Conservation (phyloP, 2,113 vertebrate species). For the Amphiprion percula region DNA sequence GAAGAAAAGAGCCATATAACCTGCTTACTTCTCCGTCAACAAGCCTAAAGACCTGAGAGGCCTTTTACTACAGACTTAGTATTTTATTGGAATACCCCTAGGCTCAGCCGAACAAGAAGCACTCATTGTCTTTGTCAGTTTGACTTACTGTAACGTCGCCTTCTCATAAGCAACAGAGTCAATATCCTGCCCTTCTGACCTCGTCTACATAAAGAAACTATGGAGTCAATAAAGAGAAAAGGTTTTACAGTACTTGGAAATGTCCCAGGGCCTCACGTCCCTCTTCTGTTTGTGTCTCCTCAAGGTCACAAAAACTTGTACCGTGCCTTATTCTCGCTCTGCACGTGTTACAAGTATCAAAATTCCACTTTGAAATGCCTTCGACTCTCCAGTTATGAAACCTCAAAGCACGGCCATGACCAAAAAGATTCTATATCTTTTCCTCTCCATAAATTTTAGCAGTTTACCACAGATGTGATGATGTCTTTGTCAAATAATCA, state of each 20-base stretch:
- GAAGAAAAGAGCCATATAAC: constrained; percentile 51
- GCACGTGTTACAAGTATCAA: neutral
- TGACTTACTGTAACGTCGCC: constrained; percentile 22
- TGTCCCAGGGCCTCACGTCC: constrained; percentile 1
- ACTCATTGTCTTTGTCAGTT: constrained; percentile 40
- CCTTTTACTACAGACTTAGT: constrained; percentile 49
- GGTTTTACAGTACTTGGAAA: constrained; percentile 17
- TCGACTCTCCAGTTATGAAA: neutral
- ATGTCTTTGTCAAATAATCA: too few species aligned
- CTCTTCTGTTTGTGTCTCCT: constrained; percentile 23
- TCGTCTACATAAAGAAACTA: constrained; percentile 16
- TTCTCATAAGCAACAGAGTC: constrained; percentile 25
- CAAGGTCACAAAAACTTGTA: constrained; percentile 28
- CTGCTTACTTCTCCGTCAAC: constrained; percentile 17
- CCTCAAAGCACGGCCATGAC: too few species aligned
- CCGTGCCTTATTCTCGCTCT: neutral
- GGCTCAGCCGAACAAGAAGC: constrained; percentile 38
- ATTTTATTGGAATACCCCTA: constrained; percentile 63
- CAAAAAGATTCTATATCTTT: too few species aligned
- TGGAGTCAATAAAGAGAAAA: constrained; percentile 37
- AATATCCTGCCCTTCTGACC: constrained; percentile 27
- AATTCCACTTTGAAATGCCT: neutral
- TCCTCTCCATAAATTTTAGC: too few species aligned
- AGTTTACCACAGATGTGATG: too few species aligned
- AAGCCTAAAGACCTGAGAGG: constrained; percentile 42